A percentile compares a stretch with the other conserved stretches of the same genome.
Evolutionary conservation across 2,113 vertebrate species (phyloP).

Genomic region (Campylomormyrus tamandua): DNA sequence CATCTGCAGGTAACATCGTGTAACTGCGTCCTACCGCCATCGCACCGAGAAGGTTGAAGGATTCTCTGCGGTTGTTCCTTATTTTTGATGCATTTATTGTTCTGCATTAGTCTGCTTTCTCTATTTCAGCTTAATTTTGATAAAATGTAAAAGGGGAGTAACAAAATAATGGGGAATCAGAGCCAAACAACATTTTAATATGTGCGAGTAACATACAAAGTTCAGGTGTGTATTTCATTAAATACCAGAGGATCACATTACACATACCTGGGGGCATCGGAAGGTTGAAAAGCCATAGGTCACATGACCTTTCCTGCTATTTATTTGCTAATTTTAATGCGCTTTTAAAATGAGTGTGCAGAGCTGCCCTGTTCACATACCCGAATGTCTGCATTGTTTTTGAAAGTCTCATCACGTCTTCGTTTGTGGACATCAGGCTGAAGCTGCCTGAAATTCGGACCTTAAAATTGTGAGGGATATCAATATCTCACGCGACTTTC

Average conservation of each 20-base stretch:
- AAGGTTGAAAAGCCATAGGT: neutral
- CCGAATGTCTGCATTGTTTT: slow-evolving; percentile 35
- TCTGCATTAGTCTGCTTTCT: neutral
- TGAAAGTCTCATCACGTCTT: slow-evolving; percentile 66
- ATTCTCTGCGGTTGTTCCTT: slow-evolving; percentile 24
- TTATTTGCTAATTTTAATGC: slow-evolving; percentile 36
- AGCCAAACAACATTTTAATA: neutral
- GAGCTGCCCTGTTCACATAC: slow-evolving; percentile 47
- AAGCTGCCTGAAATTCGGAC: neutral
- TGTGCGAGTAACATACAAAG: neutral
- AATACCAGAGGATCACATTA: neutral
- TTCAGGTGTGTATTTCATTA: neutral
- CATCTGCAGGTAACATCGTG: slow-evolving; percentile 92
- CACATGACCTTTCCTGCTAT: neutral
- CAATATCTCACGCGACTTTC: neutral
- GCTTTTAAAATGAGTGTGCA: slow-evolving; percentile 15
- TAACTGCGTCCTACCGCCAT: neutral
- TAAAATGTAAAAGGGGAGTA: neutral
- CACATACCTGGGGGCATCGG: neutral
- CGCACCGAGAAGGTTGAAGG: too few relatives aligned
- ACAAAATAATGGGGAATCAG: neutral
- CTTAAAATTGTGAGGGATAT: neutral
- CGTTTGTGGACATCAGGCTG: slow-evolving; percentile 54
- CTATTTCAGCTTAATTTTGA: neutral
- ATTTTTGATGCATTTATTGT: slow-evolving; percentile 21